These are phyloP conservation scores for Gryllus longicercus DNA, from an alignment of 2,888 invertebrate genomes.

Conservation along the genomic window DNA sequence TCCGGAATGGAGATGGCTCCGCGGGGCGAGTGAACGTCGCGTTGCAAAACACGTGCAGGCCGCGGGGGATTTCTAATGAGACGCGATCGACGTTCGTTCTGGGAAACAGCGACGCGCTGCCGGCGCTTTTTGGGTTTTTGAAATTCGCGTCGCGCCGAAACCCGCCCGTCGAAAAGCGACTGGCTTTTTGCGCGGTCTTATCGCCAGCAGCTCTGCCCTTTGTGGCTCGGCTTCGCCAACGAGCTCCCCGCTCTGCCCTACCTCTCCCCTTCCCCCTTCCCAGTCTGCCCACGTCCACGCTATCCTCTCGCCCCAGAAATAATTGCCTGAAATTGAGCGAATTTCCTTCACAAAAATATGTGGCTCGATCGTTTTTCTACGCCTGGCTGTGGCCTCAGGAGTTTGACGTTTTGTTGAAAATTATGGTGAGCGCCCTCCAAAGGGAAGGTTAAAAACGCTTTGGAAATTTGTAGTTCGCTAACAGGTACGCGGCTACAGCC, in stretches of 20 bases:
- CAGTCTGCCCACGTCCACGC: background rate
- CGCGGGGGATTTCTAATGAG: background rate
- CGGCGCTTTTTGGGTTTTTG: background rate
- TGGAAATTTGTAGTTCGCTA: too few relatives aligned
- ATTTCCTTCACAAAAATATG: slow-evolving; percentile 6
- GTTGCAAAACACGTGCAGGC: background rate
- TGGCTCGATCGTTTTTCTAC: background rate
- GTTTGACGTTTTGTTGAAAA: too few relatives aligned
- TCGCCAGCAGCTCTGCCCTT: background rate
- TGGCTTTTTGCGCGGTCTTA: slow-evolving; percentile 17
- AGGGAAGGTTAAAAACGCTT: too few relatives aligned
- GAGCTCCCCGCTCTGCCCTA: background rate
- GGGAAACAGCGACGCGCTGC: background rate
- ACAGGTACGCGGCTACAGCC: too few relatives aligned
- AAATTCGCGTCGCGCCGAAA: background rate
- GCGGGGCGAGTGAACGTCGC: too few relatives aligned
- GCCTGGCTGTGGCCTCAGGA: too few relatives aligned
- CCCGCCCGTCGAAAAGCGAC: background rate
- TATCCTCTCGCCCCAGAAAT: background rate
- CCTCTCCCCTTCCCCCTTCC: background rate
- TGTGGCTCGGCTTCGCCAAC: background rate
- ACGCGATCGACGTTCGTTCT: background rate
- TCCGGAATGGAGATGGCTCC: too few relatives aligned
- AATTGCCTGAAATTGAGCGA: slow-evolving; percentile 11
- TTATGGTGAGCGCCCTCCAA: too few relatives aligned